These are phyloP conservation scores for Oscheius sp. DNA, from an alignment of 2,888 invertebrate genomes.

Conservation along the genomic window DNA sequence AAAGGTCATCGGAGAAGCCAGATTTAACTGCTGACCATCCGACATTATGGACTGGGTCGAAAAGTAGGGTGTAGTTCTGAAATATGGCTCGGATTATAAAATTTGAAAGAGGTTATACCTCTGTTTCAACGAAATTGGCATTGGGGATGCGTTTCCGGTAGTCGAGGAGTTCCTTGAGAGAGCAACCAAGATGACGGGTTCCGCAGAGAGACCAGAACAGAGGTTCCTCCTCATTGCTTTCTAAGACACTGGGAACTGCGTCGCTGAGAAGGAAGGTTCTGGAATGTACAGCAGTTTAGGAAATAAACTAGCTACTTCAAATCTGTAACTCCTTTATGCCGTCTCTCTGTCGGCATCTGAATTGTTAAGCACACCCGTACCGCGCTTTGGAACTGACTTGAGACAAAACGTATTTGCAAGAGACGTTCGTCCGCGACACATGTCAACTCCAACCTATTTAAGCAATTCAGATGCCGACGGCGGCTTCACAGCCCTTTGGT, in stretches of 20 bases:
- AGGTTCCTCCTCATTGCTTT: conserved; percentile 41
- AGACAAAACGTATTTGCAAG: not conserved
- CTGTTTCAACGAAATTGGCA: conserved; percentile 12
- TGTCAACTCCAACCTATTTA: too few species aligned
- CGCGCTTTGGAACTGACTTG: too few species aligned
- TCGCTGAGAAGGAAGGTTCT: conserved; percentile 37
- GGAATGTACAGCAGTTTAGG: not conserved
- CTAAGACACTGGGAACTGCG: conserved; percentile 29
- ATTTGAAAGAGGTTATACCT: not conserved
- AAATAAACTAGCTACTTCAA: too few species aligned
- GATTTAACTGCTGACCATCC: conserved; percentile 22
- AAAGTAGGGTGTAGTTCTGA: conserved; percentile 28
- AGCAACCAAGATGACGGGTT: conserved; percentile 36
- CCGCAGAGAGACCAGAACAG: conserved; percentile 40
- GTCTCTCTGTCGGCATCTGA: too few species aligned
- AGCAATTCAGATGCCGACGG: too few species aligned
- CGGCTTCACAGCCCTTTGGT: too few species aligned
- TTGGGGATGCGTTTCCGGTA: not conserved
- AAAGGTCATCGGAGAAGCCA: not conserved
- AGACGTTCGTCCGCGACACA: not conserved
- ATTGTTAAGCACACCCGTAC: too few species aligned
- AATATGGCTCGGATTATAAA: not conserved
- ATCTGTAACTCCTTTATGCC: too few species aligned
- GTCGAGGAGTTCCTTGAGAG: conserved; percentile 8
- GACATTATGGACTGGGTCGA: conserved; percentile 15